Percentiles rank a stretch among this genome's conserved stretches.
phyloP scores from a whole-genome alignment of 2,113 vertebrate species.

The Muntiacus reevesi region DNA sequence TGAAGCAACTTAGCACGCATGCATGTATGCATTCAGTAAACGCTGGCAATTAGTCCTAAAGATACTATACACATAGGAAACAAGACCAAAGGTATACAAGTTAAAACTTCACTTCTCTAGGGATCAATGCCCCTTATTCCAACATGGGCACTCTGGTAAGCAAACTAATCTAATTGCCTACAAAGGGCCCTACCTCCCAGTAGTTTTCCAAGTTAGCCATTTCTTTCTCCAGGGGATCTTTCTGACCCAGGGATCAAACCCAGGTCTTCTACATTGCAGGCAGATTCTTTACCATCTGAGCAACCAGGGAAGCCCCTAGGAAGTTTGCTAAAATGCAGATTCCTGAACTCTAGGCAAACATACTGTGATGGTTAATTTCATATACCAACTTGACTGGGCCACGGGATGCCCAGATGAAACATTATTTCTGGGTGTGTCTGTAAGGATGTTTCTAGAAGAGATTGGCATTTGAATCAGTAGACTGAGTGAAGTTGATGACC shows the following conservation, averaged over 20 bases:
- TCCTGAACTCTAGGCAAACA: not conserved
- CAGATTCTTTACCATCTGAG: not conserved
- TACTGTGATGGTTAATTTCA: not conserved
- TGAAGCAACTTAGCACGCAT: not conserved
- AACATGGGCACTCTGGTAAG: not conserved
- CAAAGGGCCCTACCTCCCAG: not conserved
- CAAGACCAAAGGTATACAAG: not conserved
- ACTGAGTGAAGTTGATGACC: not conserved
- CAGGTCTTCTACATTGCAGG: not conserved
- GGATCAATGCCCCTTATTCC: not conserved
- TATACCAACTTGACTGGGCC: not conserved
- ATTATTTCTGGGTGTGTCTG: not conserved
- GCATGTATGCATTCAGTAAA: not conserved
- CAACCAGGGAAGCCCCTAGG: not conserved
- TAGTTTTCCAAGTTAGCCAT: not conserved
- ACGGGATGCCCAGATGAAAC: not conserved
- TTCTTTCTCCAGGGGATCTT: not conserved
- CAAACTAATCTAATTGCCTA: not conserved
- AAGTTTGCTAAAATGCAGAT: not conserved
- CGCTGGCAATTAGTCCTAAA: not conserved
- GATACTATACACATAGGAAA: not conserved
- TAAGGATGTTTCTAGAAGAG: not conserved
- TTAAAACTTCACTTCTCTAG: not conserved
- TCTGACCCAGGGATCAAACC: not conserved
- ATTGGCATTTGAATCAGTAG: not conserved